These are phyloP conservation scores for Acanthaster planci DNA, from an alignment of 35 echinoderm and acorn worm genomes.

Conservation along the genomic window DNA sequence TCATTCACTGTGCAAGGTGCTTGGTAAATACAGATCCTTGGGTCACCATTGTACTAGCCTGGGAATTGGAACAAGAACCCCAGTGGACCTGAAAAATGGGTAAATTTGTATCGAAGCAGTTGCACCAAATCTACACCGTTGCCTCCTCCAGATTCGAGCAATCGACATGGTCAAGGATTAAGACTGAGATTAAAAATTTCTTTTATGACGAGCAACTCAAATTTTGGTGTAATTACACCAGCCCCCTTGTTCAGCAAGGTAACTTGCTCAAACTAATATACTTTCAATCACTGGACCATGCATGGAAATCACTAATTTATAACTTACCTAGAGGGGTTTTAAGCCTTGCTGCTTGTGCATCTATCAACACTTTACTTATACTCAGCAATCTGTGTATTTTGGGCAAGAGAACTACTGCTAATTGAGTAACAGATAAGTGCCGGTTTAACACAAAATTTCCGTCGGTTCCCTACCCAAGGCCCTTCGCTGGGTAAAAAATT, in stretches of 20 bases:
- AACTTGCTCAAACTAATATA: slow-evolving; percentile 48
- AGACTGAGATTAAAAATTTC: slow-evolving; percentile 16
- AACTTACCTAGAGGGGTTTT: slow-evolving; percentile 38
- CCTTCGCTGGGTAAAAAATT: no score
- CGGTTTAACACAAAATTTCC: no score
- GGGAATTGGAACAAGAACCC: slow-evolving; percentile 29
- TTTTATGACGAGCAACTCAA: background rate
- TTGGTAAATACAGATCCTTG: slow-evolving; percentile 21
- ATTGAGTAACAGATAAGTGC: no score
- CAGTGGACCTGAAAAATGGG: slow-evolving; percentile 19
- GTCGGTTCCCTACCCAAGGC: no score
- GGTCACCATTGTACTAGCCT: slow-evolving; percentile 25
- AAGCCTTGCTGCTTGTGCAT: slow-evolving; percentile 1
- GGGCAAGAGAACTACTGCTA: slow-evolving; percentile 9
- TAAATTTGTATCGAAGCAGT: slow-evolving; percentile 8
- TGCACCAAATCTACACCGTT: background rate
- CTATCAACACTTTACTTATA: background rate
- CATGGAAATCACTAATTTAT: slow-evolving; percentile 58
- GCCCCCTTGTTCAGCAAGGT: slow-evolving; percentile 45
- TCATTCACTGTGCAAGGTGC: slow-evolving; percentile 34
- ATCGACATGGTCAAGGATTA: background rate
- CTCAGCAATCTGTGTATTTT: slow-evolving; percentile 31
- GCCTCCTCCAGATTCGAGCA: background rate
- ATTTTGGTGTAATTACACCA: slow-evolving; percentile 36
- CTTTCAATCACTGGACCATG: slow-evolving; percentile 21